Percentiles rank a stretch among this genome's conserved stretches.
phyloP scores from a whole-genome alignment of 2,797 vertebrate species.

The Miopithecus talapoin region DNA sequence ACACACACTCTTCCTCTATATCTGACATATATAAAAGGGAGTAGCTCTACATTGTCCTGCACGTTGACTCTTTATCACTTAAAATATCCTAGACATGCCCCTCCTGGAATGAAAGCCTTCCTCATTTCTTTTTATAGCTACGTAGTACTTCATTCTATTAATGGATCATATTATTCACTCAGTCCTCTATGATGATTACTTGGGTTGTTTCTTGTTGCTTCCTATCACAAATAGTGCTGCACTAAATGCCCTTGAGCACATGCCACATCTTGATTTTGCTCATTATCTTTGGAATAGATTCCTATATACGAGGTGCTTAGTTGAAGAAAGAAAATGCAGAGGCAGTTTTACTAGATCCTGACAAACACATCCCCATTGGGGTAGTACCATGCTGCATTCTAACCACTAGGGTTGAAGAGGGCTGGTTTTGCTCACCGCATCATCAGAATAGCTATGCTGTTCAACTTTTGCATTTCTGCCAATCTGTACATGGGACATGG shows the following conservation, averaged over 20 bases:
- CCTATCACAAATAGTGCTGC: background rate
- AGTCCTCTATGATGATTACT: background rate
- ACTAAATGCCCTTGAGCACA: background rate
- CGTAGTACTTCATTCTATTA: background rate
- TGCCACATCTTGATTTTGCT: background rate
- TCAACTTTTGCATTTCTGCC: background rate
- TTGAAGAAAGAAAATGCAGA: background rate
- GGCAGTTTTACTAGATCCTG: background rate
- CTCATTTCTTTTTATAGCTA: background rate
- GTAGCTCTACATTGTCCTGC: background rate
- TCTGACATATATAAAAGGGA: background rate
- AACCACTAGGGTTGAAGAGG: background rate
- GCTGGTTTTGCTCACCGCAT: background rate
- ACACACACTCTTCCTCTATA: background rate
- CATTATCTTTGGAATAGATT: background rate
- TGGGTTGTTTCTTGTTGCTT: background rate
- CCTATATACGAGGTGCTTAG: background rate
- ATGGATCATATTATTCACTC: background rate
- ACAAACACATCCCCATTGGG: background rate
- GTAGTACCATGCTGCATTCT: no score
- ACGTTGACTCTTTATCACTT: background rate
- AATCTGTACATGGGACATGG: background rate
- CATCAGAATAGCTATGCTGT: background rate
- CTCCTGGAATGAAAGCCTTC: background rate
- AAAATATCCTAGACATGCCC: background rate